Evolutionary conservation across 2,888 invertebrate genomes (phyloP).

Genomic region (Eretmocerus hayati): DNA sequence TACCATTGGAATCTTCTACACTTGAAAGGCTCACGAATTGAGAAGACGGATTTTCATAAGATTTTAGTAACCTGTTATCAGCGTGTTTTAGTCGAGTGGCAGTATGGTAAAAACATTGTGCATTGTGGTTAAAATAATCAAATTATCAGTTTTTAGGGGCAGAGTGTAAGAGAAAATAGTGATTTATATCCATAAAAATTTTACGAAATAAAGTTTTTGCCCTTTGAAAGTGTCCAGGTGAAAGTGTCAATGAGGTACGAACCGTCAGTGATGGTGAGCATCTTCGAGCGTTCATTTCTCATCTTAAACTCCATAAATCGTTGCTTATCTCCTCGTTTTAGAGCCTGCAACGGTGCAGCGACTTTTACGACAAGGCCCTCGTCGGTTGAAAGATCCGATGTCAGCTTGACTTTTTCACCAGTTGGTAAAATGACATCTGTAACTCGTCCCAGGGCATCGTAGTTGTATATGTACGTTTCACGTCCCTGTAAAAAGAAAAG

Average conservation of each 20-base stretch:
- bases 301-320: constrained; percentile 54
- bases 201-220: too few species aligned
- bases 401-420: constrained; percentile 78
- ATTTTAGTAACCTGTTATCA: too few species aligned
- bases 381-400: constrained; percentile 69
- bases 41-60: too few species aligned
- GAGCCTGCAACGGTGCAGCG: constrained; percentile 54
- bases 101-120: too few species aligned
- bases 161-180: too few species aligned
- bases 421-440: constrained; percentile 83
- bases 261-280: constrained; percentile 62
- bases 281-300: constrained; percentile 60
- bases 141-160: too few species aligned
- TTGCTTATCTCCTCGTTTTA: constrained; percentile 52
- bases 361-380: constrained; percentile 72
- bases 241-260: constrained; percentile 20
- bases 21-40: too few species aligned
- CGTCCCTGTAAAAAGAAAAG: constrained; percentile 67
- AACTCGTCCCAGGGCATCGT: constrained; percentile 82
- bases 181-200: too few species aligned
- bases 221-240: neutral
- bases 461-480: constrained; percentile 84
- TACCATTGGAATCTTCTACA: too few species aligned
- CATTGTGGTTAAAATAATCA: too few species aligned
- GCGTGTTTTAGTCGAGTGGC: too few species aligned